Base-by-base conservation (phyloP, 2,797 vertebrate species). In the Characodon lateralis region DNA sequence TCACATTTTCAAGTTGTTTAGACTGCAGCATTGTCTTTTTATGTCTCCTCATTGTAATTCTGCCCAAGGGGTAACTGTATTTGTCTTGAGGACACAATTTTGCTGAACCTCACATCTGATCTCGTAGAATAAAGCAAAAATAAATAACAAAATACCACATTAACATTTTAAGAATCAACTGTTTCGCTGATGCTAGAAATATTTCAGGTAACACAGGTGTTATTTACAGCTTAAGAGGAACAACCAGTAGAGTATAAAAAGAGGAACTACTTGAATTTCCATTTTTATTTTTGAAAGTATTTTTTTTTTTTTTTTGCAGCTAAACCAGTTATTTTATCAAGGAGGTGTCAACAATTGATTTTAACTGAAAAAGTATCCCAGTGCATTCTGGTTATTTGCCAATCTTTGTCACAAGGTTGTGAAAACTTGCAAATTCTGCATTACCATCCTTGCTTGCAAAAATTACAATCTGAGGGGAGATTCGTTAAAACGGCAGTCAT, bases 401-500 rank as follows among this genome's bases (percentile, higher is more conserved):
- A 31, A 26, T 26, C 56, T 74, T 78, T 79, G 78, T 46, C 77
- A 72, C 20, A 61, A 79, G n/a, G 20, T 46, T 77, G 72, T 72
- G 35, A 84, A 80, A 75, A 77, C 24, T 16, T n/a, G 4, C 26
- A 9, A 35, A 56, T 68, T 41, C 63, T 24, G 12, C 58, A 73
- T 12, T 72, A 41, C 72, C 39, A 69, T 72, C 58, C 31, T 74
- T 68, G 46, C 43, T n/a, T 48, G 53, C 28, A 65, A 48, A 56
- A 63, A 74, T 61, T 31, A 61, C 69, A 35, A 69, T 50, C 5
- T 3, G 41, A 39, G 63, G 26, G 7, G 43, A 28, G 68, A 83
- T 22, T 26, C 22, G 20, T 74, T 72, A 78, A 83, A 63, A 74
- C 24, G 56, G 55, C 84, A 74, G 81, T 81, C 77, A 66, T 80